Base-by-base conservation (phyloP, 2,888 invertebrate genomes). In the Oligia latruncula region DNA sequence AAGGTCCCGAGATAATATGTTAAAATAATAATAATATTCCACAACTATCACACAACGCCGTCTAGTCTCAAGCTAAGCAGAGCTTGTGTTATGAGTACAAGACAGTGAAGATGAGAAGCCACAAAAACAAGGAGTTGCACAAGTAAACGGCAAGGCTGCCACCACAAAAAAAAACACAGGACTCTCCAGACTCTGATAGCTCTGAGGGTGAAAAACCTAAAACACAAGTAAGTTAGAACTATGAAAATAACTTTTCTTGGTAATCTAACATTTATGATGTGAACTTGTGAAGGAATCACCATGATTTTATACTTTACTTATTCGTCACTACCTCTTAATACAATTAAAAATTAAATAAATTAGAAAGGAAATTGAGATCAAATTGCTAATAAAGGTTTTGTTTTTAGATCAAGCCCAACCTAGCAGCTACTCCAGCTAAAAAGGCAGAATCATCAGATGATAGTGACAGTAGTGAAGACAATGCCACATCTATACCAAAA, bases 321-420 rank as follows among this genome's bases (percentile, higher is more conserved):
- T 94, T 96, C 95, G 96, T 96, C 96, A 96, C 96, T 96, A 96
- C 96, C 96, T 95, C 96, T 96, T 92, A 92, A 84, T 68, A 80
- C 71, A 65, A 66, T 23, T 43, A 64, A 43, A 40, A 70, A 35
- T 29, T 29, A 1, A 29, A 13, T 52, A 20, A 66, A 58, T 29
- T 13, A 23, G 17, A 40, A 23, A 13, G 0, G 20, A n/a, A 20
- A 11, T 35, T 13, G 17, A 60, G 9, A 52, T 67, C 29, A 68
- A 11, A n/a, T 67, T 76, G 0, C 4, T 62, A 65, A 58, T n/a
- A n/a, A 17, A 17, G 13, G 9, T 58, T 6, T 23, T 49, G 46
- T 40, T 83, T 85, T 68, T 66, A 89, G 89, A 76, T 71, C 11
- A 89, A 88, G 77, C 76, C 86, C 1, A 88, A 87, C 85, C 67